Evolutionary conservation across 2,888 invertebrate species (phyloP).

Genomic region (Drosophila differens): DNA sequence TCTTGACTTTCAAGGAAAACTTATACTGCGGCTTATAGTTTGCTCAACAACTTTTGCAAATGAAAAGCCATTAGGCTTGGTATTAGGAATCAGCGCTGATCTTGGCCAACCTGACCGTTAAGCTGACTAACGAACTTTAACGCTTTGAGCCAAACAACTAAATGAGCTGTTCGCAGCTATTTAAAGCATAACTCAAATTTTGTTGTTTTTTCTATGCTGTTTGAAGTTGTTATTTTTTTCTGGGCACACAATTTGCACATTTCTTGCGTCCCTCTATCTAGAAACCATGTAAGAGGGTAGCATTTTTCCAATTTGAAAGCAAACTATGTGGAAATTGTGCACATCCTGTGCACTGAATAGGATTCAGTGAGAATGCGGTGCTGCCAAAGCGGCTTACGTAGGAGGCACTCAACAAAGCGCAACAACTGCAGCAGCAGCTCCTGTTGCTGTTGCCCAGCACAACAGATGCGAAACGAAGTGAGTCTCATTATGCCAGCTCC

Average conservation of each 20-base stretch:
- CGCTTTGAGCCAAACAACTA: slow-evolving; percentile 5
- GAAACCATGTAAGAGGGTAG: slow-evolving; percentile 30
- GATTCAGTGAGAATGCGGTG: slow-evolving; percentile 15
- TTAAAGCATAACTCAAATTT: neutral
- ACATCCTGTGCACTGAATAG: slow-evolving; percentile 50
- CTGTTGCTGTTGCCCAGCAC: slow-evolving; percentile 30
- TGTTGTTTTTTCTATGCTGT: slow-evolving; percentile 12
- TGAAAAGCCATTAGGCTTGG: neutral
- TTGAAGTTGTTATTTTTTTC: slow-evolving; percentile 5
- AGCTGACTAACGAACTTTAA: slow-evolving; percentile 19
- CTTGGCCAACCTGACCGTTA: neutral
- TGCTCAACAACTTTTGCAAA: neutral
- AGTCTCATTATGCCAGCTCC: slow-evolving; percentile 6
- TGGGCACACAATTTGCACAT: slow-evolving; percentile 14
- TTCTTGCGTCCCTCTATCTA: slow-evolving; percentile 48
- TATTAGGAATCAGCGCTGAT: neutral
- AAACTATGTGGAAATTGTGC: slow-evolving; percentile 56
- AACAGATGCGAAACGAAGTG: slow-evolving; percentile 12
- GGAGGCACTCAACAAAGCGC: slow-evolving; percentile 8
- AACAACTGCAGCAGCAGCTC: slow-evolving; percentile 23
- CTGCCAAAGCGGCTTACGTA: slow-evolving; percentile 60
- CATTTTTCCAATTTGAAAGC: slow-evolving; percentile 52
- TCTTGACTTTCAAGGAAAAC: neutral
- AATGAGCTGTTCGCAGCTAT: neutral
- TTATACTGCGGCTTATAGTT: neutral